Percentiles rank a stretch among this genome's conserved stretches.
Evolutionary conservation across 2,113 vertebrate genomes (phyloP).

Genomic region (Ellobius talpinus): DNA sequence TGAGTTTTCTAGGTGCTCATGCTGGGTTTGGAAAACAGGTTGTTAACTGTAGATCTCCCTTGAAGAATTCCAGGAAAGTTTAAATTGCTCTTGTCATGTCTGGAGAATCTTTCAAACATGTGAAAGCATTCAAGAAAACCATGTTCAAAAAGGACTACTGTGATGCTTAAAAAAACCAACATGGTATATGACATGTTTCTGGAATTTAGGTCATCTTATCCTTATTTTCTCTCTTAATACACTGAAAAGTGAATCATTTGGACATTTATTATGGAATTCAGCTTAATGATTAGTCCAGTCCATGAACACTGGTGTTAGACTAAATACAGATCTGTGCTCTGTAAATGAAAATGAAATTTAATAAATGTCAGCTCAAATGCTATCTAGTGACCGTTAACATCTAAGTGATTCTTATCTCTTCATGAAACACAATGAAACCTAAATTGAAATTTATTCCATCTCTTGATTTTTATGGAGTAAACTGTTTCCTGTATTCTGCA

Average conservation of each 20-base stretch:
- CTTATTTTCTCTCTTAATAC: neutral
- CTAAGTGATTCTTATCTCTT: neutral
- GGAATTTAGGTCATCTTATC: neutral
- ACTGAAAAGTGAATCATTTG: neutral
- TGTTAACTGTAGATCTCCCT: constrained; percentile 58
- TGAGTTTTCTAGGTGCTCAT: neutral
- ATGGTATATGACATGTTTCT: neutral
- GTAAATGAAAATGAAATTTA: neutral
- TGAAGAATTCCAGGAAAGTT: constrained; percentile 71
- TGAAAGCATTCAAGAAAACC: constrained; percentile 29
- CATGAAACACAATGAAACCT: neutral
- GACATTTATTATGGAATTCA: neutral
- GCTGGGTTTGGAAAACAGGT: constrained; percentile 5
- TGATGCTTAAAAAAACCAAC: neutral
- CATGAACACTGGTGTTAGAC: neutral
- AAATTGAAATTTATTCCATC: neutral
- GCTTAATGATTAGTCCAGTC: neutral
- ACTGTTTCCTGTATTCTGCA: neutral
- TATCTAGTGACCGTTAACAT: neutral
- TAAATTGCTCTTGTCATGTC: constrained; percentile 62
- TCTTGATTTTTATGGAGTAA: neutral
- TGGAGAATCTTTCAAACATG: constrained; percentile 57
- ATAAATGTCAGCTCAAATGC: neutral
- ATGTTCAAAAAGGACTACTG: neutral
- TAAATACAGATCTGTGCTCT: neutral